A percentile compares a stretch with the other conserved stretches of the same genome.
These are phyloP conservation scores for Sorex maritimensis DNA, from an alignment of 2,797 vertebrate genomes.

Conservation along the genomic window DNA sequence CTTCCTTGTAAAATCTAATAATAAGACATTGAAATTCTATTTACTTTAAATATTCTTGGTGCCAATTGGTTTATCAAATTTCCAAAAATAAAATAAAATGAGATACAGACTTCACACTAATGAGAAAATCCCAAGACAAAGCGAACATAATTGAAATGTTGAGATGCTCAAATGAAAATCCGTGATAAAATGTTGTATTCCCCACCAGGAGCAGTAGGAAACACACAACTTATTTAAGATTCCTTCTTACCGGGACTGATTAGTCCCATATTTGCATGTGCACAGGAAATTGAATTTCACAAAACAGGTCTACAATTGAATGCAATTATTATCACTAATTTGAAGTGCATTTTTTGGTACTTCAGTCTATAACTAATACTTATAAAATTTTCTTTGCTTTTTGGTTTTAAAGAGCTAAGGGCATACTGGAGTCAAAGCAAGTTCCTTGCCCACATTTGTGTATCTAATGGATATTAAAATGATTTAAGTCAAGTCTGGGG, in stretches of 20 bases:
- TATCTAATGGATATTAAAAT: slow-evolving; percentile 21
- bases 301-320: neutral
- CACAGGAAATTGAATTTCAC: neutral
- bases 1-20: neutral
- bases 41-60: slow-evolving; percentile 4
- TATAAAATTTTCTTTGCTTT: neutral
- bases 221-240: neutral
- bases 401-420: slow-evolving; percentile 5
- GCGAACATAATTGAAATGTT: slow-evolving; percentile 37
- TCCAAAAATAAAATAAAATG: neutral
- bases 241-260: neutral
- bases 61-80: slow-evolving; percentile 18
- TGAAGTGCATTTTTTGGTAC: neutral
- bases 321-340: slow-evolving; percentile 22
- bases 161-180: slow-evolving; percentile 30
- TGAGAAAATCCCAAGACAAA: neutral
- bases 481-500: neutral
- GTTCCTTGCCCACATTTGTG: neutral
- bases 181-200: neutral
- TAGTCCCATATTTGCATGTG: neutral
- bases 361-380: neutral
- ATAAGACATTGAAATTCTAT: neutral
- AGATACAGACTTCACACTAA: neutral
- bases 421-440: neutral
- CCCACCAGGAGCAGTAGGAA: neutral